Evolutionary conservation across 37 sponge, comb jelly and placozoan species (phyloP).

Genomic region (Oopsacas minuta): DNA sequence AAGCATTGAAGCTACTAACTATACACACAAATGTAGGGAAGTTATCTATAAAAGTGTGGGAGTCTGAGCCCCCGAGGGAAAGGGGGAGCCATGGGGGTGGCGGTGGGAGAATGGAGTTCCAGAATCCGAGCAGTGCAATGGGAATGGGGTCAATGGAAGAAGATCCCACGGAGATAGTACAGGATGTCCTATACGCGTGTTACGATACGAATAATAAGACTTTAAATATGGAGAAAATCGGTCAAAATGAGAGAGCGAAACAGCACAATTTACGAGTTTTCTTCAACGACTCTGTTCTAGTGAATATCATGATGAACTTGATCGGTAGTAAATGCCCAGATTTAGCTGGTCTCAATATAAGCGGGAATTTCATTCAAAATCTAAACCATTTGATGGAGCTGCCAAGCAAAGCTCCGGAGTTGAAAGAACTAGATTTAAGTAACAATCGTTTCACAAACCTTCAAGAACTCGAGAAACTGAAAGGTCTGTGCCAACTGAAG

Average conservation of each 20-base stretch:
- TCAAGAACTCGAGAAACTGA: not conserved
- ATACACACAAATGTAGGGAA: not conserved
- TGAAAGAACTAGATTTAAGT: not conserved
- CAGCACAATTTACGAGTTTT: not conserved
- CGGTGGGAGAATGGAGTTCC: not conserved
- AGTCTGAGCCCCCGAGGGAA: not conserved
- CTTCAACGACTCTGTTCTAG: not conserved
- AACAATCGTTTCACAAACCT: not conserved
- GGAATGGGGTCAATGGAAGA: not conserved
- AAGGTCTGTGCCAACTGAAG: not conserved
- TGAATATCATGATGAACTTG: not conserved
- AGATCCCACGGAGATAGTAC: not conserved
- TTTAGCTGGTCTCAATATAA: not conserved
- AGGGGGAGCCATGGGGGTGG: not conserved
- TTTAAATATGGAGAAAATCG: not conserved
- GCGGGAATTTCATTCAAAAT: not conserved
- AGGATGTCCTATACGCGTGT: not conserved
- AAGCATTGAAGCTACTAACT: not conserved
- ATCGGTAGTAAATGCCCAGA: constrained; percentile 1
- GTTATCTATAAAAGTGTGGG: not conserved
- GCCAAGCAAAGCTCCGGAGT: not conserved
- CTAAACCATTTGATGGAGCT: not conserved
- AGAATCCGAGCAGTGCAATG: not conserved
- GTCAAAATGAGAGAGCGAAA: not conserved
- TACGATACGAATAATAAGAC: not conserved